Evolutionary conservation across 2,113 vertebrate species (phyloP), one percentile per base, ranked within the genome.

Genomic region (Colius striatus): DNA sequence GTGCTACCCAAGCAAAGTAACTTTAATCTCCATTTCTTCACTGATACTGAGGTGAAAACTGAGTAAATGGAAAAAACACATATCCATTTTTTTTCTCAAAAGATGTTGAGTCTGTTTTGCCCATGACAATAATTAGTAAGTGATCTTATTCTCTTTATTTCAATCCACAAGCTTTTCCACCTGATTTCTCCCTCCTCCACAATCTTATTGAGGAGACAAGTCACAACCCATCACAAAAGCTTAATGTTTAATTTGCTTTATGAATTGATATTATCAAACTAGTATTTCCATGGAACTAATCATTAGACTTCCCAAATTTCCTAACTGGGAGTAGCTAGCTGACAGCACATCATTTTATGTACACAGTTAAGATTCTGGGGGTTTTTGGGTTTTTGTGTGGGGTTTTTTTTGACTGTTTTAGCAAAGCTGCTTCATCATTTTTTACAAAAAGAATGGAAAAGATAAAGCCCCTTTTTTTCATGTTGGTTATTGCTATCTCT

Each of bases 101-200:
- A 58, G 8, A 5, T 45, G 4, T 63, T 0, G 0, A 34, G 19
- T 66, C 14, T 79, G 3, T 80, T 90, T 86, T 66, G 2, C 5
- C 22, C 30, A 13, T 54, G n/a, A 41, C 8, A 57, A 18, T 62
- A 77, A 27, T 4, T 26, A 30, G 2, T 18, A 57, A 54, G 22
- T 25, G 5, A 72, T 15, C 9, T 29, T 19, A 20, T 23, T 60
- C 25, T 65, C 34, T 77, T 45, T 38, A 29, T 75, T 88, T 88
- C 8, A 60, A 60, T 6, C 1, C 4, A 26, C 10, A 61, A 15
- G 6, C 0, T 73, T 65, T 90, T 89, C 54, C 20, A 66, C 3
- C 6, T 68, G 5, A 53, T 61, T 86, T 83, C 29, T 21, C 29
- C 5, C 1, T 38, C 7, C 6, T 89, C 7, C 11, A 13, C 16